Evolutionary conservation across 2,888 invertebrate species (phyloP).

Genomic region (Rotaria sp.): DNA sequence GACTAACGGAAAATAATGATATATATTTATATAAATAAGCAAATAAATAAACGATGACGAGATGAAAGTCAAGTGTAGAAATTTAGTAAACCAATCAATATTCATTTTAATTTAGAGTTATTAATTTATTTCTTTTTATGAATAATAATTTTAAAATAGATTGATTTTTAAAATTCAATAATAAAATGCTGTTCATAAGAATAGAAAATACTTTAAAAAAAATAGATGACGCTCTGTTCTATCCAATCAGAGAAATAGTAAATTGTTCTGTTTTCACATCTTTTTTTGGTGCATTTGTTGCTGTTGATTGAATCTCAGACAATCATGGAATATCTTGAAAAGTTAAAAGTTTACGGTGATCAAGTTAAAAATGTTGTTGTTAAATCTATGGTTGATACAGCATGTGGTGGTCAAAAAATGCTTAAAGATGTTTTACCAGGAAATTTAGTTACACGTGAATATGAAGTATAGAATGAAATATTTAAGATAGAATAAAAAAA

Average conservation of each 20-base stretch:
- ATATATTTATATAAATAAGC: background rate
- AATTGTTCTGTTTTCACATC: background rate
- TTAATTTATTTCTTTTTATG: no score
- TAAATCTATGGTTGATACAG: constrained; percentile 39
- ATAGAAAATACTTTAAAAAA: background rate
- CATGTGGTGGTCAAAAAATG: constrained; percentile 45
- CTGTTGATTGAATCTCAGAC: no score
- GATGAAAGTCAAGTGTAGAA: background rate
- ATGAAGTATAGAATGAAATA: constrained; percentile 62
- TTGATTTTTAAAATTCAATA: no score
- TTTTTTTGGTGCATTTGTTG: background rate
- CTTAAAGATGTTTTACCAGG: constrained; percentile 74
- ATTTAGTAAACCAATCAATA: background rate
- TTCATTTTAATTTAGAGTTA: background rate
- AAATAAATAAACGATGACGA: background rate
- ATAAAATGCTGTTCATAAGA: no score
- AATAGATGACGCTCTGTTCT: background rate
- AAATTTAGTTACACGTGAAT: constrained; percentile 86
- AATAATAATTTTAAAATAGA: no score
- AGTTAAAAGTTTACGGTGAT: constrained; percentile 20
- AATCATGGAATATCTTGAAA: constrained; percentile 18
- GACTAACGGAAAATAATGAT: background rate
- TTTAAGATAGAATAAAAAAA: background rate
- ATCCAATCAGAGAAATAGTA: background rate
- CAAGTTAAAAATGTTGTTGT: constrained; percentile 29